Evolutionary conservation across 2,797 vertebrate species (phyloP), one percentile per base, ranked within the genome.

Genomic region (Potorous gilbertii): DNA sequence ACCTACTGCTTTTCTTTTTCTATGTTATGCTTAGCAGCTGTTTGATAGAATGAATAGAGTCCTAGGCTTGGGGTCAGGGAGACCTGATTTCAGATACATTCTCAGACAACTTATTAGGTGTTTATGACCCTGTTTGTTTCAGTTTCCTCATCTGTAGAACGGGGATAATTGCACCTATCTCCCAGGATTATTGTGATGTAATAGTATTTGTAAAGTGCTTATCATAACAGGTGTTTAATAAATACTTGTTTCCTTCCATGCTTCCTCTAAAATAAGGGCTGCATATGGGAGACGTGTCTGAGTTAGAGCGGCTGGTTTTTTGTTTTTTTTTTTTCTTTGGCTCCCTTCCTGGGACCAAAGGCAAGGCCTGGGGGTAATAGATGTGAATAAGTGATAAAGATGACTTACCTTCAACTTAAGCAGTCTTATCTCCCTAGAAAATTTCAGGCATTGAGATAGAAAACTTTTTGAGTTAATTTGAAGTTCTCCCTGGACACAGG

Each of bases 401-500:
- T 93, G 29, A 87, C 74, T 95, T 92, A 94, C 55, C 5, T 92
- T 6, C 81, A 94, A 93, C 92, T 94, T 90, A 0, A 93, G 57
- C 27, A 18, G n/a, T 89, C 29, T 57, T 29, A 21, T 94, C 66
- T 92, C 62, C 52, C 92, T 87, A 95, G 55, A 91, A 96, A 93
- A n/a, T 59, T 94, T 92, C 24, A 92, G 54, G 21, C 91, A 89
- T 54, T 95, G 54, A 93, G 46, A 91, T 94, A 57, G 96, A 90
- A 94, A 93, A 92, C 55, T 95, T 93, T 28, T 89, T 93, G 12
- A 96, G 56, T 94, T 54, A 8, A 3, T 55, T 91, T 27, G 0
- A 11, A 94, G 24, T 95, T 29, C 46, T 97, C 31, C 92, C 94
- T 95, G 90, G 31, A 81, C 91, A n/a, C 55, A 87, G 90, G 28